Conservation (phyloP, 2,113 vertebrate species). For the Malurus melanocephalus region DNA sequence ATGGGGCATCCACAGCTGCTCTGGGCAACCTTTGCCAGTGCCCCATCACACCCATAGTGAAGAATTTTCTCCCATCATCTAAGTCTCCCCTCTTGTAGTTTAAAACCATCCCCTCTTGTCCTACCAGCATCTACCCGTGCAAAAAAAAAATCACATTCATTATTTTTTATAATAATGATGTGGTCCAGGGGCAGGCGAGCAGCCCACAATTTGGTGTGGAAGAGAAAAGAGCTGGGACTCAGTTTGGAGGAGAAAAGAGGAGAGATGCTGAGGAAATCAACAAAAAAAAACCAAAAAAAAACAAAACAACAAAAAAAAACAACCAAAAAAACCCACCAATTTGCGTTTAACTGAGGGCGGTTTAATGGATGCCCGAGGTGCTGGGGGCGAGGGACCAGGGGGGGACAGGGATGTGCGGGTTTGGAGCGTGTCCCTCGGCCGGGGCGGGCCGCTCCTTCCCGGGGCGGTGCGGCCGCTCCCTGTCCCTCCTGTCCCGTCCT, state of each 20-base stretch:
- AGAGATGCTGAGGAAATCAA: not conserved
- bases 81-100: not conserved
- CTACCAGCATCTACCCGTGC: fast-evolving
- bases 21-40: not conserved
- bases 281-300: too few species aligned
- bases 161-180: not conserved
- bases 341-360: not conserved
- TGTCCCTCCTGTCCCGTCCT: not conserved
- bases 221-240: not conserved
- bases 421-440: not conserved
- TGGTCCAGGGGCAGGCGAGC: not conserved
- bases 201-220: too few species aligned
- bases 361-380: not conserved
- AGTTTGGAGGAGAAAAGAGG: not conserved
- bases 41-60: not conserved
- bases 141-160: not conserved
- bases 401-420: fast-evolving
- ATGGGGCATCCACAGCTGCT: not conserved
- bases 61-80: not conserved
- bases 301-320: too few species aligned
- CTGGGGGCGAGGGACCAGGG: fast-evolving
- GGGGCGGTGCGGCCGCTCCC: not conserved
- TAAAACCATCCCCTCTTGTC: not conserved
- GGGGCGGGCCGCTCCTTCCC: not conserved
- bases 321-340: too few species aligned